Evolutionary conservation across 2,888 invertebrate species (phyloP), one percentile per base, ranked within the genome.

Genomic region (Augiades crinisus): DNA sequence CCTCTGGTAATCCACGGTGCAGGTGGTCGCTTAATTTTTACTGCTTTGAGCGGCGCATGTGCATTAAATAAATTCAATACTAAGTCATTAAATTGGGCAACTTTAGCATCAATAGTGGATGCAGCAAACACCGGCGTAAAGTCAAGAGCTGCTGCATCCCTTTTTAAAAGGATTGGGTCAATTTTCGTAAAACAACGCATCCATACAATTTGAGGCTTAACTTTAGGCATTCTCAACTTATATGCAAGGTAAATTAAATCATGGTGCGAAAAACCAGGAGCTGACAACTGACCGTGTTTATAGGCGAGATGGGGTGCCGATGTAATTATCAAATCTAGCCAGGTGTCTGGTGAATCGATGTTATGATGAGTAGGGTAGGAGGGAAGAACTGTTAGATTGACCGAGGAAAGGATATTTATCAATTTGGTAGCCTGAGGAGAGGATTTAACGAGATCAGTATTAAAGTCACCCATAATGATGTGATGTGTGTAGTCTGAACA

Each of bases 221-320:
- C 7, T 37, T 45, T 52, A 14, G 37, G 44, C 0, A 13, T 1
- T n/a, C 38, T 45, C 3, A 52, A 3, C 12, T 45, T 45, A 13
- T 52, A 52, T 0, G 45, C 30, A 7, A 13, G 12, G n/a, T n/a
- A n/a, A n/a, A n/a, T n/a, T n/a, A n/a, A n/a, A n/a, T n/a, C n/a
- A n/a, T n/a, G 14, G 1, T 34, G 33, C 5, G 44, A 51, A 19
- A 51, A 51, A 6, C 43, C 51, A n/a, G 45, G 40, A n/a, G 52
- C 52, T 3, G 19, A 7, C 2, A 45, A 7, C 13, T 52, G 37
- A 7, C 52, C 52, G 16, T 21, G 10, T 5, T 16, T 38, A 7
- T 12, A 0, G 8, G 40, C 38, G 10, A 8, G 14, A 4, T 40
- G 17, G 34, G 16, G 13, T 16, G 30, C 5, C 2, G 31, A 19